A percentile compares a stretch with the other conserved stretches of the same genome.
phyloP scores from a whole-genome alignment of 2,797 vertebrate species.

The Heteromormyrus szaboi region DNA sequence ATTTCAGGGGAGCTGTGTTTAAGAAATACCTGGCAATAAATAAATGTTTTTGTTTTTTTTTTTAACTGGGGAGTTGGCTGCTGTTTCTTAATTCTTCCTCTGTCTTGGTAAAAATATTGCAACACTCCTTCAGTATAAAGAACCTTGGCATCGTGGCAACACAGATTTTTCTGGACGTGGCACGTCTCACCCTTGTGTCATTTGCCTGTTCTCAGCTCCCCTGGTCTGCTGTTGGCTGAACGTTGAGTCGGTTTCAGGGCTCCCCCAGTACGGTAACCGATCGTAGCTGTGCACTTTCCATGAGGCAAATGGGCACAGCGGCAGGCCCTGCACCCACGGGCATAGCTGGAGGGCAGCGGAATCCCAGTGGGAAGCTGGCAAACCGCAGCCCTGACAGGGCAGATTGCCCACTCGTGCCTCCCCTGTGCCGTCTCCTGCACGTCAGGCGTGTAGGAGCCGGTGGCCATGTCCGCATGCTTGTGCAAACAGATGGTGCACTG shows the following conservation, averaged over 20 bases:
- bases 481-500: constrained; percentile 3
- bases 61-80: not conserved
- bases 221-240: not conserved
- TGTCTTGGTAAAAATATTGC: not conserved
- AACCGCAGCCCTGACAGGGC: not conserved
- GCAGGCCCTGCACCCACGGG: not conserved
- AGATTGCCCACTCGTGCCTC: not conserved
- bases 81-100: not conserved
- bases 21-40: not conserved
- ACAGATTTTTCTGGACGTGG: not conserved
- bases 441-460: not conserved
- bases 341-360: not conserved
- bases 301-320: not conserved
- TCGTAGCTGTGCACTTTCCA: not conserved
- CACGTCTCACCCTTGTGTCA: not conserved
- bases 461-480: not conserved
- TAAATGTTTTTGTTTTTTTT: not conserved
- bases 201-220: not conserved
- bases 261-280: not conserved
- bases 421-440: not conserved
- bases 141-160: not conserved
- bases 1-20: not conserved
- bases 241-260: not conserved
- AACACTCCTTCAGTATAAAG: not conserved
- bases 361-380: not conserved